A percentile compares a stretch with the other conserved stretches of the same genome.
Conservation (phyloP, 2,888 invertebrate genomes). For the Tetanocera ferruginea region DNA sequence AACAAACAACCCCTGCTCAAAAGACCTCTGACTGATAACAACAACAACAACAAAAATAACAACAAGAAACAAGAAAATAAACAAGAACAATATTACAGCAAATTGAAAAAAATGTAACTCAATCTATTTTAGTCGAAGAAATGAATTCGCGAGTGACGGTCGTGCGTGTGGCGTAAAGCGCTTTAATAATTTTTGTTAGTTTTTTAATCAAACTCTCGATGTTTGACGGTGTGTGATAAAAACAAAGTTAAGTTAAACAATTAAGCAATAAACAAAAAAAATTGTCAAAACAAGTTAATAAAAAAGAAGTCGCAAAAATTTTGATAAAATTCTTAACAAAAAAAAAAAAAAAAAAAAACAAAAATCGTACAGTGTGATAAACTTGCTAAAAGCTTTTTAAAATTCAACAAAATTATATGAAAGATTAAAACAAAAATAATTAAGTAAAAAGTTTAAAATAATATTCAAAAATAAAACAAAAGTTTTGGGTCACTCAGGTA, state of each 20-base stretch:
- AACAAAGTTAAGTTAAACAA: background rate
- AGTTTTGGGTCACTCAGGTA: too few species aligned
- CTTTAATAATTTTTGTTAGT: background rate
- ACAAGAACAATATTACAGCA: constrained; percentile 6
- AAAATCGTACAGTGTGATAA: background rate
- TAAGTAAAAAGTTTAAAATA: too few species aligned
- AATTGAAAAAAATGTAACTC: constrained; percentile 9
- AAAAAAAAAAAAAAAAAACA: background rate
- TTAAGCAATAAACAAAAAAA: background rate
- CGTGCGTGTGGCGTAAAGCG: constrained; percentile 9
- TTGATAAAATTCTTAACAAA: background rate
- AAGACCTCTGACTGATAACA: background rate
- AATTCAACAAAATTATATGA: too few species aligned
- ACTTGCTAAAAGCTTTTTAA: background rate
- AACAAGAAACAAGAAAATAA: background rate
- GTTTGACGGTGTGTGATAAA: background rate
- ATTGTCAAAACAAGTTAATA: background rate
- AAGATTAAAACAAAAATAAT: too few species aligned
- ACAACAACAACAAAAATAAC: background rate
- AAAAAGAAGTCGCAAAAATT: background rate
- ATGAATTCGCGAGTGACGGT: constrained; percentile 4
- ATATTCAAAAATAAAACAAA: too few species aligned
- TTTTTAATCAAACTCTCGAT: background rate
- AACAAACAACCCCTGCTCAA: too few species aligned
- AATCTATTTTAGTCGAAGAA: constrained; percentile 26